These are phyloP conservation scores for Geotrupes spiniger DNA, from an alignment of 2,888 invertebrate species.

Conservation along the genomic window DNA sequence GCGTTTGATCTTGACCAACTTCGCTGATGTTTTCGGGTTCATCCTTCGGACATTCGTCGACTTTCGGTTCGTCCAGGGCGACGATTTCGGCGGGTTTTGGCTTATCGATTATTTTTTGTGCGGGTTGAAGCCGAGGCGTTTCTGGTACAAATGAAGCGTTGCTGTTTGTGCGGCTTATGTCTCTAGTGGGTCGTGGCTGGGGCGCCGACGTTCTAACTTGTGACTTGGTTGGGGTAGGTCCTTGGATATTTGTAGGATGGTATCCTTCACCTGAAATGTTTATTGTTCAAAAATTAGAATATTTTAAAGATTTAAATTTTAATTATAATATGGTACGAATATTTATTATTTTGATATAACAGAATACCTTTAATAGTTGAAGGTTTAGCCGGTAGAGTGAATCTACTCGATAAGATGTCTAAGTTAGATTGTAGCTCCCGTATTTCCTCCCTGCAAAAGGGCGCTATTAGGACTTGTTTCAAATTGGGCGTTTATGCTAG, in stretches of 20 bases:
- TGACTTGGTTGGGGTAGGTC: conserved; percentile 34
- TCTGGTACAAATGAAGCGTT: conserved; percentile 29
- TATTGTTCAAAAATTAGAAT: not conserved
- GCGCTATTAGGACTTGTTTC: conserved; percentile 40
- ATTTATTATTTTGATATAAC: not conserved
- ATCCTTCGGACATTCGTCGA: too few relatives aligned
- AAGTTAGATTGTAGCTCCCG: conserved; percentile 78
- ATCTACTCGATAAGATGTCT: conserved; percentile 59
- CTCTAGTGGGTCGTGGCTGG: conserved; percentile 25
- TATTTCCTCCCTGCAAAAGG: conserved; percentile 69
- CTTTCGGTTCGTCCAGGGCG: too few relatives aligned
- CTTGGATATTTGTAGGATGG: conserved; percentile 30
- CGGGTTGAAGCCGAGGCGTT: conserved; percentile 16
- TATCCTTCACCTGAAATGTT: conserved; percentile 11
- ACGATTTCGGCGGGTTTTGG: conserved; percentile 9
- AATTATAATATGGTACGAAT: not conserved
- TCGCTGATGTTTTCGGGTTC: too few relatives aligned
- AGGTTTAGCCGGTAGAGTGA: conserved; percentile 40
- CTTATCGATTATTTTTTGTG: conserved; percentile 19
- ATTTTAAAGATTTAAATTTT: not conserved
- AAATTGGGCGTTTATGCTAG: too few relatives aligned
- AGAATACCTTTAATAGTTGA: conserved; percentile 39
- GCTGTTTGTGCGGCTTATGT: conserved; percentile 34
- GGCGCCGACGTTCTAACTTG: conserved; percentile 24
- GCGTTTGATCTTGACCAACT: too few relatives aligned